Evolutionary conservation across 2,797 vertebrate species (phyloP).

Genomic region (Schizothorax lantsangensis): DNA sequence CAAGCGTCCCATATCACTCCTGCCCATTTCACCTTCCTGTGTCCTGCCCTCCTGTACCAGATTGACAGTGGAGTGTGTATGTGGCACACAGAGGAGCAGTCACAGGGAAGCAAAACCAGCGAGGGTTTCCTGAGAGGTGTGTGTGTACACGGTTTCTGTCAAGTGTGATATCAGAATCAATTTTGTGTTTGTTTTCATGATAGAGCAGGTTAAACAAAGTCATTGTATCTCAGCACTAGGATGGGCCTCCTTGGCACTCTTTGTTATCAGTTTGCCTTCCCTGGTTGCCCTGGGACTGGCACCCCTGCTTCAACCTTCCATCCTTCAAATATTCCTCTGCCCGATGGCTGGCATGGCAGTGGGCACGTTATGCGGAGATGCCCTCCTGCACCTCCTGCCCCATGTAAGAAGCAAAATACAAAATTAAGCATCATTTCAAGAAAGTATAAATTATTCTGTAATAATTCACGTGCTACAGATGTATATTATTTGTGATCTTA

Average conservation of each 20-base stretch:
- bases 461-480: background rate
- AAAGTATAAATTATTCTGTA: background rate
- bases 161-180: background rate
- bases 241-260: conserved; percentile 77
- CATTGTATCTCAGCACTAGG: conserved; percentile 73
- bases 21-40: conserved; percentile 82
- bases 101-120: conserved; percentile 6
- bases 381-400: conserved; percentile 84
- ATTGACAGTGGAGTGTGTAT: conserved; percentile 87
- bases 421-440: background rate
- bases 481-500: conserved; percentile 43
- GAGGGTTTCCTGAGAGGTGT: conserved; percentile 63
- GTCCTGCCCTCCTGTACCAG: conserved; percentile 87
- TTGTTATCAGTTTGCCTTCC: conserved; percentile 78
- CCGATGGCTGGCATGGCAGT: conserved; percentile 85
- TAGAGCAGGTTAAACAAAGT: background rate
- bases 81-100: conserved; percentile 69
- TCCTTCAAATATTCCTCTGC: conserved; percentile 73
- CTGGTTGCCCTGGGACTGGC: conserved; percentile 74
- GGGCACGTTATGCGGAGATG: conserved; percentile 85
- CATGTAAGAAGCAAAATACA: conserved; percentile 74
- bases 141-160: conserved; percentile 4
- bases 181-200: background rate
- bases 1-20: conserved; percentile 78
- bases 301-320: conserved; percentile 69